phyloP scores from a whole-genome alignment of 2,888 invertebrate species.

The Thymelicus sylvestris region DNA sequence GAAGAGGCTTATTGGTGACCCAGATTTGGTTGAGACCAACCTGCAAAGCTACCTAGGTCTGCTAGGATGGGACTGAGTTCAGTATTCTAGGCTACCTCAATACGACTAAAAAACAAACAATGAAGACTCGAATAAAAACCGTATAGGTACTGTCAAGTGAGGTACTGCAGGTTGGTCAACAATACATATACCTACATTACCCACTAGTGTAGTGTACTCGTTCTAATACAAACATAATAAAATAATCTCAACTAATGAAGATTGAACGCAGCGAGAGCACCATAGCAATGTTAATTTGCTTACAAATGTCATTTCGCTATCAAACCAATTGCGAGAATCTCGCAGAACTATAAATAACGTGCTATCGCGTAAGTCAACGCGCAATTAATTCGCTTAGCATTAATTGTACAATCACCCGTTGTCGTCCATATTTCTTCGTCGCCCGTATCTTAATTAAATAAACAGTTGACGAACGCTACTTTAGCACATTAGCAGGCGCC shows the following conservation, averaged over 20 bases:
- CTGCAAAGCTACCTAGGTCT: too few relatives aligned
- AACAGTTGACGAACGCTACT: conserved; percentile 26
- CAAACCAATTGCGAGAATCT: conserved; percentile 23
- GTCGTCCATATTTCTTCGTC: conserved; percentile 30
- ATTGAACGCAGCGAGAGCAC: conserved; percentile 15
- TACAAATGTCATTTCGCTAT: conserved; percentile 20
- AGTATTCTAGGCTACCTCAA: too few relatives aligned
- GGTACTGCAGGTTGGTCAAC: too few relatives aligned
- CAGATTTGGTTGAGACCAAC: too few relatives aligned
- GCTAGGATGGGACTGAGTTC: too few relatives aligned
- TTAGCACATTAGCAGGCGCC: conserved; percentile 31
- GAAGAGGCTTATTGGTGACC: too few relatives aligned
- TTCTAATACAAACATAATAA: not conserved
- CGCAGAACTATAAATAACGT: conserved; percentile 29
- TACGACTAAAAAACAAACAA: too few relatives aligned
- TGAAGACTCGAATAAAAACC: too few relatives aligned
- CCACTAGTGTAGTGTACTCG: too few relatives aligned
- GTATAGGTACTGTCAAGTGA: too few relatives aligned
- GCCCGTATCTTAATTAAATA: conserved; percentile 36
- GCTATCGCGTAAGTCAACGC: conserved; percentile 31
- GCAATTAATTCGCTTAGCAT: conserved; percentile 34
- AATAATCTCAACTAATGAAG: conserved; percentile 3
- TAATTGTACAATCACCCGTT: conserved; percentile 34
- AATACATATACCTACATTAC: too few relatives aligned
- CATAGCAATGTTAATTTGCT: conserved; percentile 26